Evolutionary conservation across 1,140 invertebrate genomes (phyloP).

Genomic region (Pectinophora gossypiella): DNA sequence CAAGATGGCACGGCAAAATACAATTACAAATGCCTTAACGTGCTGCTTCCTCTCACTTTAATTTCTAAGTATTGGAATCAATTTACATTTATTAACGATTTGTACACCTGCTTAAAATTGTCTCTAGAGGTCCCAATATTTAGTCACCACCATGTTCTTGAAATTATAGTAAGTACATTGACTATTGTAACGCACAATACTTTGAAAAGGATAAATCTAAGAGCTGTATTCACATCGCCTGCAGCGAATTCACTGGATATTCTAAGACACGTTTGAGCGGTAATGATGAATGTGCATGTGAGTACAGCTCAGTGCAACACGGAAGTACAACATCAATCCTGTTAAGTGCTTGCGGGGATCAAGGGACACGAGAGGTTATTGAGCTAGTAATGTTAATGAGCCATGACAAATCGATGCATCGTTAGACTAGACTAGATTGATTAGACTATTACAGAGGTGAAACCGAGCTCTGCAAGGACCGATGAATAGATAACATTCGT

Average conservation of each 20-base stretch:
- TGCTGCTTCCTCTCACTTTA: slow-evolving; percentile 39
- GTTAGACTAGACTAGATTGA: slow-evolving; percentile 38
- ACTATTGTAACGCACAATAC: slow-evolving; percentile 35
- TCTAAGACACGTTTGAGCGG: no score
- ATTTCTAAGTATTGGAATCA: slow-evolving; percentile 70
- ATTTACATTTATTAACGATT: slow-evolving; percentile 64
- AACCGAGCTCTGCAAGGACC: slow-evolving; percentile 25
- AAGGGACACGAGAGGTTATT: slow-evolving; percentile 68
- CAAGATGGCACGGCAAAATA: slow-evolving; percentile 66
- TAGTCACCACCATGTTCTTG: slow-evolving; percentile 41
- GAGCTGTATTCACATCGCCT: slow-evolving; percentile 32
- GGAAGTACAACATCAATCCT: slow-evolving; percentile 53
- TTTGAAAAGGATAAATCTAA: slow-evolving; percentile 28
- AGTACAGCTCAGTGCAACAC: slow-evolving; percentile 47
- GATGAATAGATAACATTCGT: slow-evolving; percentile 46
- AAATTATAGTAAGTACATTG: slow-evolving; percentile 23
- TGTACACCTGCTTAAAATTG: slow-evolving; percentile 63
- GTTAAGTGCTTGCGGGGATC: slow-evolving; percentile 62
- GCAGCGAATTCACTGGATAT: background rate
- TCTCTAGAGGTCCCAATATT: slow-evolving; percentile 64
- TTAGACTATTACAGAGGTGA: slow-evolving; percentile 19
- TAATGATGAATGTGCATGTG: slow-evolving; percentile 1
- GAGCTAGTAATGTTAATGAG: slow-evolving; percentile 50
- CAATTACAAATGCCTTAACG: slow-evolving; percentile 65
- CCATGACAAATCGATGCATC: slow-evolving; percentile 39